A percentile compares a stretch with the other conserved stretches of the same genome.
phyloP scores from a whole-genome alignment of 2,888 invertebrate species.

The Siphlonurus alternatus region DNA sequence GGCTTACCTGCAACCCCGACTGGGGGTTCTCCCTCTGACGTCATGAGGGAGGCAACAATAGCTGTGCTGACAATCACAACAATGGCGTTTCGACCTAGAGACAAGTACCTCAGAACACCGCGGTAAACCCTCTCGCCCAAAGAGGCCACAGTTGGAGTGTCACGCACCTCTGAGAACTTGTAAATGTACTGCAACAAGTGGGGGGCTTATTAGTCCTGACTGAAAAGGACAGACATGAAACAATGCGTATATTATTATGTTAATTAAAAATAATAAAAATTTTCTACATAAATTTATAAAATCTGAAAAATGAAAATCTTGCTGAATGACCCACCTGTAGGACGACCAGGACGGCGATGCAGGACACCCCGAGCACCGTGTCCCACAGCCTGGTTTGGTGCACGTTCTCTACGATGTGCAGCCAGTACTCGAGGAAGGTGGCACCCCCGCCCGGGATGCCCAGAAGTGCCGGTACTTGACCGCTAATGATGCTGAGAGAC shows the following conservation, averaged over 20 bases:
- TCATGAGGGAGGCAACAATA: conserved; percentile 35
- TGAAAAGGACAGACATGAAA: too few relatives aligned
- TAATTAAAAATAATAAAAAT: too few relatives aligned
- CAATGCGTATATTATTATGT: too few relatives aligned
- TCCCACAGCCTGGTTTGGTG: conserved; percentile 18
- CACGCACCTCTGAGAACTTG: too few relatives aligned
- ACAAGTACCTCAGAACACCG: conserved; percentile 17
- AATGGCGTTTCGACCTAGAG: conserved; percentile 51
- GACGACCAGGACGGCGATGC: background rate
- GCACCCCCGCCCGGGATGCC: conserved; percentile 44
- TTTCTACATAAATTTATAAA: too few relatives aligned
- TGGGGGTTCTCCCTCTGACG: conserved; percentile 28
- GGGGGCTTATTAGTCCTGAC: too few relatives aligned
- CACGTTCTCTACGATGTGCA: conserved; percentile 17
- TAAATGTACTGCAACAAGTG: too few relatives aligned
- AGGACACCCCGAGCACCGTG: conserved; percentile 18
- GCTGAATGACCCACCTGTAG: too few relatives aligned
- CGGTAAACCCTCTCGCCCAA: too few relatives aligned
- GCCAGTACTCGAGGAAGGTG: conserved; percentile 40
- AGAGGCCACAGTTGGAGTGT: too few relatives aligned
- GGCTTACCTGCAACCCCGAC: conserved; percentile 44
- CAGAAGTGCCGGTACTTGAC: conserved; percentile 58
- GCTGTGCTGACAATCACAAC: conserved; percentile 44
- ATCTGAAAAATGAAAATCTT: too few relatives aligned
- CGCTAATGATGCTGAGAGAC: conserved; percentile 62